Evolutionary conservation across 2,888 invertebrate genomes (phyloP).

Genomic region (Sthenelais limicola): DNA sequence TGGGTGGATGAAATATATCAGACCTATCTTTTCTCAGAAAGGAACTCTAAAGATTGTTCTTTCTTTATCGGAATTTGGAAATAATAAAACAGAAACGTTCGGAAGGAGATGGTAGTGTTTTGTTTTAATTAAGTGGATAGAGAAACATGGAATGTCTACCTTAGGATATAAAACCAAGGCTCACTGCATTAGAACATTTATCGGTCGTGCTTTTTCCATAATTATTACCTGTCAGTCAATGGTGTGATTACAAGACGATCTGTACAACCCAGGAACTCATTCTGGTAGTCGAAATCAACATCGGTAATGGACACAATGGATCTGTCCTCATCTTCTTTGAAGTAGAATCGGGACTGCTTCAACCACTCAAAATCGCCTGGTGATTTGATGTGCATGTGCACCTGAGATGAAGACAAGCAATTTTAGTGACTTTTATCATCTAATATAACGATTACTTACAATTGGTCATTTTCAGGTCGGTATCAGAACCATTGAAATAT

Average conservation of each 20-base stretch:
- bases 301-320: constrained; percentile 95
- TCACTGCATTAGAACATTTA: no score
- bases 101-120: no score
- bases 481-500: no score
- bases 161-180: no score
- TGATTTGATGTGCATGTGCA: constrained; percentile 86
- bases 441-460: neutral
- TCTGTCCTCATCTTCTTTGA: constrained; percentile 94
- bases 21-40: no score
- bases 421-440: neutral
- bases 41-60: no score
- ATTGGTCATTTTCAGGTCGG: neutral
- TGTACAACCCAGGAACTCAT: constrained; percentile 96
- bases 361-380: constrained; percentile 97
- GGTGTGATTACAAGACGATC: constrained; percentile 97
- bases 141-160: no score
- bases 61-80: no score
- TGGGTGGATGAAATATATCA: no score
- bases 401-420: constrained; percentile 77
- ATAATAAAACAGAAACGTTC: no score
- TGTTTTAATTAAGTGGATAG: no score
- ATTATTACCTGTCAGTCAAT: constrained; percentile 94
- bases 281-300: constrained; percentile 94
- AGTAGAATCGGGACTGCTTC: constrained; percentile 96
- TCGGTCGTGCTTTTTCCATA: no score